Percentiles rank a stretch among this genome's conserved stretches.
phyloP scores from a whole-genome alignment of 2,797 vertebrate genomes.

The Girardinus metallicus region DNA sequence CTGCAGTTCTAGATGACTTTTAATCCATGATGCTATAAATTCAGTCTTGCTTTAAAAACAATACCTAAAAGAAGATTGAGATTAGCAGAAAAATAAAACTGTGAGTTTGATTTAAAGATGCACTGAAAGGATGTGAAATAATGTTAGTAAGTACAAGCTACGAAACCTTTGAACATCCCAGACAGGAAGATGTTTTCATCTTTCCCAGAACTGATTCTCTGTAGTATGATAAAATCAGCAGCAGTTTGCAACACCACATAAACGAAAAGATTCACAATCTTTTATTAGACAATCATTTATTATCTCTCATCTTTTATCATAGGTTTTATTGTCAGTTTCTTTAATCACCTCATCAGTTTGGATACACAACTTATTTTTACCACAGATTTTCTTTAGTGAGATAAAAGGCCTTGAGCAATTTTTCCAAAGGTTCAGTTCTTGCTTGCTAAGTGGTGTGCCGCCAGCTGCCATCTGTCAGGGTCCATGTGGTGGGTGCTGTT shows the following conservation, averaged over 20 bases:
- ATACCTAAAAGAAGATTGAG: background rate
- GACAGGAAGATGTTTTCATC: background rate
- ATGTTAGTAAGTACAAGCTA: background rate
- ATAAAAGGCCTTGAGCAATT: conserved; percentile 22
- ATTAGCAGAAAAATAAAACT: background rate
- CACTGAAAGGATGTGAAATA: background rate
- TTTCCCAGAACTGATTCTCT: background rate
- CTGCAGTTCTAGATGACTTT: background rate
- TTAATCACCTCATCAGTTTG: background rate
- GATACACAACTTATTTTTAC: background rate
- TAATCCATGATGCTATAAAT: background rate
- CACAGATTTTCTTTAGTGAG: conserved; percentile 12
- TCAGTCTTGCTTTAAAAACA: background rate
- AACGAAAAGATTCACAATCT: background rate
- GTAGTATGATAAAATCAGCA: background rate
- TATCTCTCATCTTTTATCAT: background rate
- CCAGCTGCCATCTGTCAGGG: conserved; percentile 64
- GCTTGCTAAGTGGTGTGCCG: conserved; percentile 35
- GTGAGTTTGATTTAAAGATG: background rate
- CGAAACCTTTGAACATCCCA: background rate
- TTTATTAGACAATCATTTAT: background rate
- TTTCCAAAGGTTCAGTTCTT: conserved; percentile 29
- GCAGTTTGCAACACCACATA: background rate
- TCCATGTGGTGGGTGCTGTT: conserved; percentile 53
- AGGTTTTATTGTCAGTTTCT: background rate